Evolutionary conservation across 2,888 invertebrate genomes (phyloP), one percentile per base, ranked within the genome.

Genomic region (Odontothrips loti): DNA sequence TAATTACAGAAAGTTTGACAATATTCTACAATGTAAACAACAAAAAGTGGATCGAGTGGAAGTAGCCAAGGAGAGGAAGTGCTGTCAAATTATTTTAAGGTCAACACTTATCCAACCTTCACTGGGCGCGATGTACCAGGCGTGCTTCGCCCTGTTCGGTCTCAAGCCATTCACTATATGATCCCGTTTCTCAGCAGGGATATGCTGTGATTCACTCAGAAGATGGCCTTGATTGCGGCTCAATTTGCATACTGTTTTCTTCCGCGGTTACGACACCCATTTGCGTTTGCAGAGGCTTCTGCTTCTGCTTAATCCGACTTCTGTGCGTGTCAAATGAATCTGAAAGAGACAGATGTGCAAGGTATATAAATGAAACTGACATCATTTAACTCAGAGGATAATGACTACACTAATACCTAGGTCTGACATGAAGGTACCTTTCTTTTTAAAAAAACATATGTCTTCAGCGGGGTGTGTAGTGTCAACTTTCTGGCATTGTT

Each of bases 171-270:
- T 11, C 58, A 58, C 58, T 58, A n/a, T 58, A 58, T 58, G 58
- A 58, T 58, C 58, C 58, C n/a, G 58, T 6, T 17, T 58, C n/a
- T 58, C 51, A 58, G 6, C n/a, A n/a, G 58, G 58, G 58, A n/a
- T 15, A 17, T 58, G 23, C 68, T 75, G 27, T 75, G 68, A 75
- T 75, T 75, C 68, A 75, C 68, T 12, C 12, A 75, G 68, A 75
- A 23, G 68, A 27, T 75, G 68, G 68, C 68, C 68, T 75, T 75
- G 68, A 75, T 27, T 75, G 27, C 27, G 12, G 23, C 12, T 17
- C 17, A 58, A 75, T 75, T 75, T 75, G 68, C 68, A 75, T 75
- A 27, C 27, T 75, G 68, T 75, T 75, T 75, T 23, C 68, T 27
- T 27, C 68, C 27, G 68, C 12, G 68, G 27, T 75, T 75, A 75